A percentile compares a stretch with the other conserved stretches of the same genome.
Conservation (phyloP, 2,797 vertebrate species). For the Threskiornis aethiopicus region DNA sequence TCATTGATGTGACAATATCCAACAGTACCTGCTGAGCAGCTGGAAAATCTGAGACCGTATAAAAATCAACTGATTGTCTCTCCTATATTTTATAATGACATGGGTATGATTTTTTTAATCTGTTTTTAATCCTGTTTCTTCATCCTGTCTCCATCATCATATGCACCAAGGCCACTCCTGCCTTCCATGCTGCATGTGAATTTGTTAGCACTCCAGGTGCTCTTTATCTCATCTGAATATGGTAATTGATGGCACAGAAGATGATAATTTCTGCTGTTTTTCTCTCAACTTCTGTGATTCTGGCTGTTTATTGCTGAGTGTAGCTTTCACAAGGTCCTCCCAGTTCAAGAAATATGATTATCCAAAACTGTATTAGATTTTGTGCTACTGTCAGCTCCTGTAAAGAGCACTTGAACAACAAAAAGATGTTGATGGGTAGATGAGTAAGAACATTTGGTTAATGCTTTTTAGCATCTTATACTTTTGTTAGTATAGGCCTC, state of each 20-base stretch:
- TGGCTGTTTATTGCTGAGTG: not conserved
- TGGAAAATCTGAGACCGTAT: slow-evolving; percentile 57
- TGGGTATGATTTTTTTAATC: slow-evolving; percentile 30
- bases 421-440: not conserved
- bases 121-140: not conserved
- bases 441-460: not conserved
- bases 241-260: not conserved
- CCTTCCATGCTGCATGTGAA: not conserved
- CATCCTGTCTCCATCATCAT: not conserved
- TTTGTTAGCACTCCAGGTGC: not conserved
- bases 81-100: not conserved
- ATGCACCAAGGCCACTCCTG: not conserved
- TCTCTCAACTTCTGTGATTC: not conserved
- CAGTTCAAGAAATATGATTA: not conserved
- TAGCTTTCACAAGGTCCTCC: not conserved
- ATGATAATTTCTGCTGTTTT: slow-evolving; percentile 33
- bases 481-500: not conserved
- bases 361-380: not conserved
- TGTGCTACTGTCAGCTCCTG: not conserved
- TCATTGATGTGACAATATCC: slow-evolving; percentile 59
- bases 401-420: not conserved
- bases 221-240: slow-evolving; percentile 34
- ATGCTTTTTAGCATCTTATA: not conserved
- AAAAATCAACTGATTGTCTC: slow-evolving; percentile 4
- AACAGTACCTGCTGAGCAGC: slow-evolving; percentile 36